These are phyloP conservation scores for Premnoplex brunnescens DNA, from an alignment of 2,797 vertebrate genomes.

Conservation along the genomic window DNA sequence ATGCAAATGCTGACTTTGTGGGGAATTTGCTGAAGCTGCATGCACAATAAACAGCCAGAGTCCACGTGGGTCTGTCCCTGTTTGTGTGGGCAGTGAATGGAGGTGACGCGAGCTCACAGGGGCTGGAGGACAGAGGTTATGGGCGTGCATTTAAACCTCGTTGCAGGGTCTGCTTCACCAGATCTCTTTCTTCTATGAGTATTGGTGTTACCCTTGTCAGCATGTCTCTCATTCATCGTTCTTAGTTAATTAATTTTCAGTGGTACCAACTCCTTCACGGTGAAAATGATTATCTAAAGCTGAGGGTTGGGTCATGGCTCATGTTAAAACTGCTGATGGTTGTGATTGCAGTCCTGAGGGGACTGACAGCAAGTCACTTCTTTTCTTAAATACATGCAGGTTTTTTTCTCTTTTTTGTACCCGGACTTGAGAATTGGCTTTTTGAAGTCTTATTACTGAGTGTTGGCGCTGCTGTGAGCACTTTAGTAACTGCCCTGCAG, in stretches of 20 bases:
- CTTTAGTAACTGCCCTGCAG: neutral
- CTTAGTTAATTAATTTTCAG: neutral
- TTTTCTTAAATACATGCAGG: neutral
- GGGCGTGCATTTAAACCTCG: accelerated
- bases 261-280: neutral
- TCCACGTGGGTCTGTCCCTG: neutral
- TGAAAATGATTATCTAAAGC: neutral
- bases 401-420: neutral
- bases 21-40: slow-evolving; percentile 56
- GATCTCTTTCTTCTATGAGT: neutral
- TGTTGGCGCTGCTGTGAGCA: neutral
- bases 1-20: neutral
- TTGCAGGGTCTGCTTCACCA: neutral
- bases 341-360: neutral
- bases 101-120: neutral
- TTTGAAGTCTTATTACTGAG: neutral
- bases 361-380: neutral
- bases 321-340: neutral
- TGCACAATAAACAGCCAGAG: neutral
- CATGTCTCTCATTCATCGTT: neutral
- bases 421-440: neutral
- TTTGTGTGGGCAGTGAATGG: neutral
- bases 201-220: neutral
- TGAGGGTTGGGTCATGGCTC: neutral
- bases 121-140: neutral